Evolutionary conservation across 2,113 vertebrate genomes (phyloP).

Genomic region (Hystrix cristata): DNA sequence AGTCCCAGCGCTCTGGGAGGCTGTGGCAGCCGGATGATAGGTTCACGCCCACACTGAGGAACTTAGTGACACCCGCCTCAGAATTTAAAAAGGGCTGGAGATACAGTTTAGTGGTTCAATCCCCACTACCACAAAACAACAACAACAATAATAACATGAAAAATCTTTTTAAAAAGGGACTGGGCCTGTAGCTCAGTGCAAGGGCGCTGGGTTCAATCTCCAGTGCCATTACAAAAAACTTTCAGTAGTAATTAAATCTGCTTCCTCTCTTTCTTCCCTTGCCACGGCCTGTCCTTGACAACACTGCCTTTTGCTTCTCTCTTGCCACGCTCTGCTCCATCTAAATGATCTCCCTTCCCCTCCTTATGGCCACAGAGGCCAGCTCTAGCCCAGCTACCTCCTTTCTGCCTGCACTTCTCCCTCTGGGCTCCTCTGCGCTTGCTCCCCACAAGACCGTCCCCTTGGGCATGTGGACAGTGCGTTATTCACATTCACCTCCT

Average conservation of each 20-base stretch:
- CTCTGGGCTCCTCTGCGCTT: background rate
- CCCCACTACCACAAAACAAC: background rate
- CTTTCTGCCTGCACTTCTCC: background rate
- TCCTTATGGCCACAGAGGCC: too few relatives aligned
- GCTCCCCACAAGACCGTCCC: background rate
- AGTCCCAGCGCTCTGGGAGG: background rate
- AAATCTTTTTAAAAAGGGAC: background rate
- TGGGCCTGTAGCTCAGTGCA: background rate
- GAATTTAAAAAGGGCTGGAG: background rate
- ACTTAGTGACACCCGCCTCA: background rate
- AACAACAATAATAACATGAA: background rate
- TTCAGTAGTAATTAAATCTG: background rate
- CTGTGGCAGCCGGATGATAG: background rate
- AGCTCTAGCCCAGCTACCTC: background rate
- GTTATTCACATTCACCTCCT: background rate
- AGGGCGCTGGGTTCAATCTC: background rate
- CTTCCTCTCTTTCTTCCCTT: background rate
- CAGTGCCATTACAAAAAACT: background rate
- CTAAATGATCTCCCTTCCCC: background rate
- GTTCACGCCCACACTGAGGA: background rate
- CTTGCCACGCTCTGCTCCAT: fast-evolving
- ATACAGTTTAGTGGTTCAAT: background rate
- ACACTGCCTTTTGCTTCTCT: background rate
- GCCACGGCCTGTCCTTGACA: background rate
- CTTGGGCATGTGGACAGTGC: background rate